Conservation (phyloP, 2,888 invertebrate genomes). For the Drosophila mercatorum region DNA sequence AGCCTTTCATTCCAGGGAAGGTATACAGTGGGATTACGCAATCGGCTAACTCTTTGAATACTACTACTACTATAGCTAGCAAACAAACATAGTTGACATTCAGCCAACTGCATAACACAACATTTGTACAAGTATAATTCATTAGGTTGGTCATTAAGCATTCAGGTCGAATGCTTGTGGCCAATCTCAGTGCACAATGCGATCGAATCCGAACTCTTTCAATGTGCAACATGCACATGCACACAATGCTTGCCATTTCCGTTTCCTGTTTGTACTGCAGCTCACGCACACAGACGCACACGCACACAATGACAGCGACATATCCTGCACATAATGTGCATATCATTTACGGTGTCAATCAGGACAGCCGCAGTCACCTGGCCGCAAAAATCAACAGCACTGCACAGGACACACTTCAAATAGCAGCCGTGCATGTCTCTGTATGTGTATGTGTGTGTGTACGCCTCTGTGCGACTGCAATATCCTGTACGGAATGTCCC, state of each 20-base stretch:
- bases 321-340: conserved; percentile 75
- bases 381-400: conserved; percentile 65
- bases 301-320: conserved; percentile 49
- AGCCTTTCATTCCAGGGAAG: not conserved
- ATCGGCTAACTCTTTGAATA: not conserved
- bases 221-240: conserved; percentile 19
- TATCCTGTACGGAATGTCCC: conserved; percentile 52
- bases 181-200: conserved; percentile 48
- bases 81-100: not conserved
- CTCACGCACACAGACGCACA: conserved; percentile 20
- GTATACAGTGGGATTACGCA: not conserved
- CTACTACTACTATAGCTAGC: too few species aligned
- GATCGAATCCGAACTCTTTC: conserved; percentile 25
- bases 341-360: conserved; percentile 78
- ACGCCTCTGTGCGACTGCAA: conserved; percentile 11
- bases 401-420: conserved; percentile 36
- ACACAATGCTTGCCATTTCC: conserved; percentile 76
- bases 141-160: conserved; percentile 49
- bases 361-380: conserved; percentile 55
- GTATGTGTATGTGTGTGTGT: conserved; percentile 1
- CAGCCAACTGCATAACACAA: conserved; percentile 6
- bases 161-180: conserved; percentile 33
- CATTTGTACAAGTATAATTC: conserved; percentile 36
- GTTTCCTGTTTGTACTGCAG: conserved; percentile 67
- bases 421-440: conserved; percentile 2